These are phyloP conservation scores for Hydroisotoma schaefferi DNA, from an alignment of 2,888 invertebrate genomes.

Conservation along the genomic window DNA sequence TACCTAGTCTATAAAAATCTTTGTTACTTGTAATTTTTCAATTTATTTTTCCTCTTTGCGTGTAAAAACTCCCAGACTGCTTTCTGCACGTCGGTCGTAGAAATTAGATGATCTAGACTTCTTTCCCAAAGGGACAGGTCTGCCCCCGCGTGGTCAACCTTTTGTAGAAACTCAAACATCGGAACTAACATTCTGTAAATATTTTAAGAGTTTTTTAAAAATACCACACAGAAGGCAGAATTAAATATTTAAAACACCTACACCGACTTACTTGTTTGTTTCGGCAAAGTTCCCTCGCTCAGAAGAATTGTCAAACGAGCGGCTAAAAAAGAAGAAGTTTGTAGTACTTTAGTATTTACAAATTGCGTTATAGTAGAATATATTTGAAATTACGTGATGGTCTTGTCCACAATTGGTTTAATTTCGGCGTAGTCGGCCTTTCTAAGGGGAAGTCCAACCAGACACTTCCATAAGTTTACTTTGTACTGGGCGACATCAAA, in stretches of 20 bases:
- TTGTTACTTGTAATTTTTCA: slow-evolving; percentile 37
- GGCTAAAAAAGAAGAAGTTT: background rate
- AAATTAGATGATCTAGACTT: slow-evolving; percentile 26
- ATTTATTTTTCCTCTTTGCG: slow-evolving; percentile 34
- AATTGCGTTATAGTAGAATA: background rate
- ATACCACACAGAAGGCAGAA: no score
- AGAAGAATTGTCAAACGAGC: background rate
- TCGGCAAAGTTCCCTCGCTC: slow-evolving; percentile 1
- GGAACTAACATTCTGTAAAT: slow-evolving; percentile 25
- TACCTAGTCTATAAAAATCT: background rate
- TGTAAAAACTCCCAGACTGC: slow-evolving; percentile 39
- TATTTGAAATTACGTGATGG: slow-evolving; percentile 17
- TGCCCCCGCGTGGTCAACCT: slow-evolving; percentile 30
- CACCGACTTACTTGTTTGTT: slow-evolving; percentile 4
- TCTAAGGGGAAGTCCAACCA: slow-evolving; percentile 24
- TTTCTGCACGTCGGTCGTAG: slow-evolving; percentile 30
- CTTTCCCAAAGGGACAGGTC: slow-evolving; percentile 35
- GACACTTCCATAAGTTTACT: slow-evolving; percentile 35
- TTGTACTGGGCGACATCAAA: slow-evolving; percentile 29
- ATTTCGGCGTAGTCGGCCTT: slow-evolving; percentile 24
- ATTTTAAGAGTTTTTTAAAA: slow-evolving; percentile 5
- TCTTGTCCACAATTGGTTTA: slow-evolving; percentile 17
- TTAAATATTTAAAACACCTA: no score
- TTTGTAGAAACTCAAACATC: slow-evolving; percentile 34
- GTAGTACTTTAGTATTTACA: background rate